Conservation (phyloP, 2,797 vertebrate species). For the Hoplostethus mediterraneus region DNA sequence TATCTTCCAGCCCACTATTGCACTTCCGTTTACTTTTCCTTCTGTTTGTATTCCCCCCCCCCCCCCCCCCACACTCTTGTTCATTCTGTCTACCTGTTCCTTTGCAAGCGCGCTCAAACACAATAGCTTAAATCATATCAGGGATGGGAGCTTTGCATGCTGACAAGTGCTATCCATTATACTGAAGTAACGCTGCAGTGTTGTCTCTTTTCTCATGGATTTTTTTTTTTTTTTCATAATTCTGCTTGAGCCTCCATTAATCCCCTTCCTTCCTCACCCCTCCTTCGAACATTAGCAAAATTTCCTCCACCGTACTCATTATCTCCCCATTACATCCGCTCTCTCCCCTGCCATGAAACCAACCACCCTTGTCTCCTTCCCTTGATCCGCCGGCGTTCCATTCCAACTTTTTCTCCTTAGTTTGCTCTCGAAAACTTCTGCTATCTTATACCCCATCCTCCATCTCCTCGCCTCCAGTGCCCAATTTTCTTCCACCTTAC, state of each 20-base stretch:
- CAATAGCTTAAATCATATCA: slow-evolving; percentile 71
- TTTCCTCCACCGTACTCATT: slow-evolving; percentile 59
- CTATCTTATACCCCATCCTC: neutral
- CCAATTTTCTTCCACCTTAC: neutral
- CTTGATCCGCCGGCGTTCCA: slow-evolving; percentile 32
- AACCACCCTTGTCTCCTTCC: slow-evolving; percentile 19
- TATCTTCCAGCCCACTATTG: slow-evolving; percentile 56
- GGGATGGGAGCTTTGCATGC: slow-evolving; percentile 45
- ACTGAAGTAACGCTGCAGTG: slow-evolving; percentile 28
- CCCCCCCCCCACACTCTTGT: slow-evolving; percentile 51
- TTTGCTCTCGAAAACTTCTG: slow-evolving; percentile 26
- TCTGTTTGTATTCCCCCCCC: slow-evolving; percentile 59
- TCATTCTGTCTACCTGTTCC: slow-evolving; percentile 53
- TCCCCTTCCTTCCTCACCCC: slow-evolving; percentile 34
- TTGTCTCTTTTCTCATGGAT: slow-evolving; percentile 43
- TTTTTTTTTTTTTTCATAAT: slow-evolving; percentile 49
- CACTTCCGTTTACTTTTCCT: slow-evolving; percentile 56
- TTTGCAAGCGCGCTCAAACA: slow-evolving; percentile 59
- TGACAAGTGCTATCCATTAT: slow-evolving; percentile 62
- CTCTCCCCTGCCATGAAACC: slow-evolving; percentile 18
- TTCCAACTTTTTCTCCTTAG: slow-evolving; percentile 18
- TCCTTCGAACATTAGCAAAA: slow-evolving; percentile 51
- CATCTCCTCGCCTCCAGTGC: slow-evolving; percentile 4
- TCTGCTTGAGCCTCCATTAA: slow-evolving; percentile 58
- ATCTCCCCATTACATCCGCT: slow-evolving; percentile 59